Evolutionary conservation across 2,113 vertebrate genomes (phyloP).

Genomic region (Cynoglossus semilaevis): DNA sequence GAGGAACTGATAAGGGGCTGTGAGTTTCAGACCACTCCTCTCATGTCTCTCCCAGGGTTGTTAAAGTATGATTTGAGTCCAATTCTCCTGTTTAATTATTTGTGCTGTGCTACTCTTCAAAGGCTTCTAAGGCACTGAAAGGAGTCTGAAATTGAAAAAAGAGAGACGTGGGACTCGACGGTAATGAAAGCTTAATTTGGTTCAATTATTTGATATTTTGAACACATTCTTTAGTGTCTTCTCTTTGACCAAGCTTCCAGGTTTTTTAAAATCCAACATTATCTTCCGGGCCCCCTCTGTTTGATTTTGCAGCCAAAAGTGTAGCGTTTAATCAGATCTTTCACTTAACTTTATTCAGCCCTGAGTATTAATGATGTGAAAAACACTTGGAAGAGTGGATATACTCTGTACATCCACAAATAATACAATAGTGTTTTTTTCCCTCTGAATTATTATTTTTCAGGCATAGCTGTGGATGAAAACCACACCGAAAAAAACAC

Average conservation of each 20-base stretch:
- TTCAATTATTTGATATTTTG: constrained; percentile 58
- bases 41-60: constrained; percentile 23
- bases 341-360: too few relatives aligned
- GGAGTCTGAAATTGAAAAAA: constrained; percentile 50
- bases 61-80: constrained; percentile 37
- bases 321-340: too few relatives aligned
- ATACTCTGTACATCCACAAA: too few relatives aligned
- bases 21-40: constrained; percentile 31
- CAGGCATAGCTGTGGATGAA: too few relatives aligned
- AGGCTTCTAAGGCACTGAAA: constrained; percentile 41
- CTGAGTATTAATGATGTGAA: too few relatives aligned
- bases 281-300: constrained; percentile 40
- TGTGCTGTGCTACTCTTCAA: constrained; percentile 52
- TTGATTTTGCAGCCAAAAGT: constrained; percentile 54
- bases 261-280: constrained; percentile 54
- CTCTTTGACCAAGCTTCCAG: too few relatives aligned
- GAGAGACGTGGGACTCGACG: constrained; percentile 31
- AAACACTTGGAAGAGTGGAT: too few relatives aligned
- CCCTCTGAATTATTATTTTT: too few relatives aligned
- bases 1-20: constrained; percentile 43
- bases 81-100: constrained; percentile 55
- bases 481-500: too few relatives aligned
- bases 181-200: constrained; percentile 47
- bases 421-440: too few relatives aligned
- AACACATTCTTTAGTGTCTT: too few relatives aligned